Evolutionary conservation across 2,797 vertebrate genomes (phyloP).

Genomic region (Zalophus californianus): DNA sequence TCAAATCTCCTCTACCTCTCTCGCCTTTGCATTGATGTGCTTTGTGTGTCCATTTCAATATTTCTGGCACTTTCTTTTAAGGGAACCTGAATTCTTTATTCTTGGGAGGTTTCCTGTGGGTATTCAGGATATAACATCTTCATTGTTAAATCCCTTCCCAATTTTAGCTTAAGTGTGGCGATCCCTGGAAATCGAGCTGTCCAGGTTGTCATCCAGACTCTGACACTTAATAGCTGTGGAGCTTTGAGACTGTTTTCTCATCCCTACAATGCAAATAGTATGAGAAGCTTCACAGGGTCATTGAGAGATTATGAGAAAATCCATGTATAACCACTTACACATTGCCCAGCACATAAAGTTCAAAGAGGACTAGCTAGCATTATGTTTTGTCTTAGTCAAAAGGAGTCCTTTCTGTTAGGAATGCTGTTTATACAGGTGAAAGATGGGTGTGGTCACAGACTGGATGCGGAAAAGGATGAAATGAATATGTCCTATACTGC

Average conservation of each 20-base stretch:
- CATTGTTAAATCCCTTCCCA: slow-evolving; percentile 63
- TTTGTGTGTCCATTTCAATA: slow-evolving; percentile 71
- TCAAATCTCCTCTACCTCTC: slow-evolving; percentile 44
- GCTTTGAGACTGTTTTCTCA: not conserved
- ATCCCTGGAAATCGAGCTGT: slow-evolving; percentile 36
- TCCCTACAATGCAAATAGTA: not conserved
- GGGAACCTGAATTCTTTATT: slow-evolving; percentile 67
- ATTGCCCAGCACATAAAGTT: not conserved
- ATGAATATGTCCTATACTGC: not conserved
- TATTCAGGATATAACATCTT: slow-evolving; percentile 69
- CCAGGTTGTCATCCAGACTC: not conserved
- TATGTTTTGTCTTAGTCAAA: not conserved
- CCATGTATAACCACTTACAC: not conserved
- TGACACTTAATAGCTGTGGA: not conserved
- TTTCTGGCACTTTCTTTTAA: slow-evolving; percentile 71
- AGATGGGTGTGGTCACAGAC: not conserved
- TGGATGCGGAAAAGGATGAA: not conserved
- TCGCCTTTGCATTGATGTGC: slow-evolving; percentile 70
- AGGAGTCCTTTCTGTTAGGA: not conserved
- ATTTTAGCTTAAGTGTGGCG: slow-evolving; percentile 54
- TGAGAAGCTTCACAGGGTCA: not conserved
- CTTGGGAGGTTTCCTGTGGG: slow-evolving; percentile 40
- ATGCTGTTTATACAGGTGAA: not conserved
- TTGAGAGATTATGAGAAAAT: not conserved
- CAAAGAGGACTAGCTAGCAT: not conserved